Conservation (phyloP, 2,797 vertebrate genomes). For the Gymnothorax reevesii region DNA sequence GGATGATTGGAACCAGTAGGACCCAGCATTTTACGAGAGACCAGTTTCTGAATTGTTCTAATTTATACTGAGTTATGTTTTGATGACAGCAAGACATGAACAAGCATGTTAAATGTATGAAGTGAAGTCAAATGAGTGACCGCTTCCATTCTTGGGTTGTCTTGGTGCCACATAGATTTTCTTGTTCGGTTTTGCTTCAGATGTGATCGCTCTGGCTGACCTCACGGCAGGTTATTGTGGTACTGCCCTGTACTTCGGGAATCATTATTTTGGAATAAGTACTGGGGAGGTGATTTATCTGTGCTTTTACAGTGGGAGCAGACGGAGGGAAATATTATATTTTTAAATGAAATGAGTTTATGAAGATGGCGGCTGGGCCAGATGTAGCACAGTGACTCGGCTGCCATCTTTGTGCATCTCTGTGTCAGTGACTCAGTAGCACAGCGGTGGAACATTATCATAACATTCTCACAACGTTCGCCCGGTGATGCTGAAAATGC, state of each 20-base stretch:
- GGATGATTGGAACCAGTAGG: background rate
- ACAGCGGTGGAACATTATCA: background rate
- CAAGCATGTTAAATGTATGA: conserved; percentile 23
- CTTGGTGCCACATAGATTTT: background rate
- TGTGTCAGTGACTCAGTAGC: background rate
- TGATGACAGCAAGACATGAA: background rate
- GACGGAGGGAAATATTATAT: background rate
- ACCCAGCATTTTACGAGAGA: background rate
- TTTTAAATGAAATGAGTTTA: conserved; percentile 12
- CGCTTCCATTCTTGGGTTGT: background rate
- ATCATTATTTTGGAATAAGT: conserved; percentile 1
- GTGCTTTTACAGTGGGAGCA: background rate
- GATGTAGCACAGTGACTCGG: too few species aligned
- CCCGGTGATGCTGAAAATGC: conserved; percentile 36
- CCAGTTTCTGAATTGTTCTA: background rate
- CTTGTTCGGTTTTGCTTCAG: background rate
- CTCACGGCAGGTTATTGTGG: background rate
- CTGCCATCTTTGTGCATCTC: background rate
- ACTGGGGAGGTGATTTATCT: background rate
- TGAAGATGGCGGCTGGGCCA: background rate
- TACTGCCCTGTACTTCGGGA: background rate
- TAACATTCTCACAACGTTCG: background rate
- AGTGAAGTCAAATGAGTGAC: background rate
- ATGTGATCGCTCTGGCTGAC: background rate
- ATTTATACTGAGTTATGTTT: conserved; percentile 19